A percentile compares a stretch with the other conserved stretches of the same genome.
These are phyloP conservation scores for Toxotes lorentzi DNA, from an alignment of 2,797 vertebrate species.

Conservation along the genomic window DNA sequence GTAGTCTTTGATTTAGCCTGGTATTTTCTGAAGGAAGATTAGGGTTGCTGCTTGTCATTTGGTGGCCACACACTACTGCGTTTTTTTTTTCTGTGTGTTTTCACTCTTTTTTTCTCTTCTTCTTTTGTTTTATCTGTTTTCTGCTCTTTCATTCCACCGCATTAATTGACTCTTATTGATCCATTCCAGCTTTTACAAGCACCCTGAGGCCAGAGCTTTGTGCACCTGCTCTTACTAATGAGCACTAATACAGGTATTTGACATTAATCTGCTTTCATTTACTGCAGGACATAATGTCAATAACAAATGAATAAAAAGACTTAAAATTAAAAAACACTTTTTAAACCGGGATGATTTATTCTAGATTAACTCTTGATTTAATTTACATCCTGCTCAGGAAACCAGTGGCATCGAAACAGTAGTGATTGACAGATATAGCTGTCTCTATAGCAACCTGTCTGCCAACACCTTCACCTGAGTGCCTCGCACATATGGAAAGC, in stretches of 20 bases:
- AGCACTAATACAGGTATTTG: constrained; percentile 34
- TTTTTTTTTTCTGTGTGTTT: constrained; percentile 7
- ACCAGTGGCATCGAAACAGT: not conserved
- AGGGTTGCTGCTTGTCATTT: not conserved
- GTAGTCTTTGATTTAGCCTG: constrained; percentile 1
- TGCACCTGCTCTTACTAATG: constrained; percentile 52
- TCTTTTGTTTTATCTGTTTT: constrained; percentile 20
- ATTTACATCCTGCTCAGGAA: constrained; percentile 11
- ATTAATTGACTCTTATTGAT: constrained; percentile 55
- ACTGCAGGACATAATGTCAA: not conserved
- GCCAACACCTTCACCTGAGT: constrained; percentile 40
- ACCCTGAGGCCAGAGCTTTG: constrained; percentile 8
- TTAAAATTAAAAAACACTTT: not conserved
- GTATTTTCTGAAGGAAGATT: not conserved
- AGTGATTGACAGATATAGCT: constrained; percentile 30
- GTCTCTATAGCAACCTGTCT: constrained; percentile 53
- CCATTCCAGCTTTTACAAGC: constrained; percentile 21
- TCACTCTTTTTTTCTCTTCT: not conserved
- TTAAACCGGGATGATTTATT: constrained; percentile 5
- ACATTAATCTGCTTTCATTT: constrained; percentile 49
- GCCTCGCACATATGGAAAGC: constrained; percentile 22
- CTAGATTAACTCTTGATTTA: not conserved
- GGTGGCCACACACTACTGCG: not conserved
- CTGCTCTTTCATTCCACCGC: constrained; percentile 37
- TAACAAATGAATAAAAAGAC: not conserved